phyloP scores from a whole-genome alignment of 1,140 invertebrate genomes.

The Magallana angulata region DNA sequence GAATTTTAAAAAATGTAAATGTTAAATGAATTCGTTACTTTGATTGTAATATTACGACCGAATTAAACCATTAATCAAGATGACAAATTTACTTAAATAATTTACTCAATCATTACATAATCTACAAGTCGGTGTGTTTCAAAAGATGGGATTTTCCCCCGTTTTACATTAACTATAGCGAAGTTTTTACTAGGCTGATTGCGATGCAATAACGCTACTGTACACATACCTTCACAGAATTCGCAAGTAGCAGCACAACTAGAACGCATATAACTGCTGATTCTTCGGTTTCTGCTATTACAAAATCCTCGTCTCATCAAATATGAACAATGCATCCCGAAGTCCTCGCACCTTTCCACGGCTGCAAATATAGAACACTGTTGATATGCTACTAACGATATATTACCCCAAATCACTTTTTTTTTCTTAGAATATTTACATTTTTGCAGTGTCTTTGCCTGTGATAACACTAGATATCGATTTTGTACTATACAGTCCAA shows the following conservation, averaged over 20 bases:
- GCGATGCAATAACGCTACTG: neutral
- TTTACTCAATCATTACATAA: too few species aligned
- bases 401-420: too few species aligned
- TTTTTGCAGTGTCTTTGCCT: too few species aligned
- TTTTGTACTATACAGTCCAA: too few species aligned
- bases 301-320: neutral
- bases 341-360: neutral
- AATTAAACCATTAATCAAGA: neutral
- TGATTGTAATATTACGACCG: neutral
- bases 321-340: neutral
- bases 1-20: neutral
- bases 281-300: neutral
- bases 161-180: neutral
- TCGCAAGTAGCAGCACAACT: slow-evolving; percentile 8
- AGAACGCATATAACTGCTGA: neutral
- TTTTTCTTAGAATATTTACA: too few species aligned
- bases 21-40: neutral
- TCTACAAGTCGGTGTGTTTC: too few species aligned
- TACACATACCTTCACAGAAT: neutral
- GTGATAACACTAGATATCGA: too few species aligned
- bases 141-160: neutral
- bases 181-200: neutral
- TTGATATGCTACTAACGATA: too few species aligned
- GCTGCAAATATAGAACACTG: neutral
- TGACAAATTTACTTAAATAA: too few species aligned